These are phyloP conservation scores for Nibea albiflora DNA, from an alignment of 2,113 vertebrate species.

Conservation along the genomic window DNA sequence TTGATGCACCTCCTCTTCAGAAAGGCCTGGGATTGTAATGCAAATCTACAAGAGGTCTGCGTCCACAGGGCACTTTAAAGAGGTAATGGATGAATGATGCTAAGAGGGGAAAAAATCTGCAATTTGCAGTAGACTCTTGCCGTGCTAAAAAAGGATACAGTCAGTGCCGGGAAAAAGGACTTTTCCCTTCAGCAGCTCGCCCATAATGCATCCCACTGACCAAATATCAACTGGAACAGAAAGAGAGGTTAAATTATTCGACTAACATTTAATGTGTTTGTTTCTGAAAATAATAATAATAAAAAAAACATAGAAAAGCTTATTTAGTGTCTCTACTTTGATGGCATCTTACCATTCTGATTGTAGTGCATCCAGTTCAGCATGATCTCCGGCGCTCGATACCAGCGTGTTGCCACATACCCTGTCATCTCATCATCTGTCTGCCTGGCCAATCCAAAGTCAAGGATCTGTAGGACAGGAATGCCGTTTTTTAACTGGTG, in stretches of 20 bases:
- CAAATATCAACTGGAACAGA: conserved; percentile 95
- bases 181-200: conserved; percentile 96
- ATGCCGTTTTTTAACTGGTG: neutral
- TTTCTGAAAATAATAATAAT: neutral
- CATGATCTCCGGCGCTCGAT: conserved; percentile 98
- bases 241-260: neutral
- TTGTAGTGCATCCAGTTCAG: conserved; percentile 99
- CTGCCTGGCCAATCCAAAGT: conserved; percentile 96
- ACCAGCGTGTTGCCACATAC: conserved; percentile 98
- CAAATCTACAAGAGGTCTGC: conserved; percentile 53
- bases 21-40: conserved; percentile 58
- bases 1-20: conserved; percentile 20
- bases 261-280: neutral
- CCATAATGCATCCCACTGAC: conserved; percentile 99
- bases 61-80: conserved; percentile 22
- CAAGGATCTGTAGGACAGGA: conserved; percentile 88
- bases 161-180: conserved; percentile 96
- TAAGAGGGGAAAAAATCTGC: conserved; percentile 10
- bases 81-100: conserved; percentile 18
- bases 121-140: conserved; percentile 11
- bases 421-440: conserved; percentile 99
- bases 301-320: neutral
- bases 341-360: conserved; percentile 88
- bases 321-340: neutral
- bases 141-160: conserved; percentile 92